Percentiles rank a stretch among this genome's conserved stretches.
These are phyloP conservation scores for Macroteleia sp. DNA, from an alignment of 2,888 invertebrate species.

Conservation along the genomic window DNA sequence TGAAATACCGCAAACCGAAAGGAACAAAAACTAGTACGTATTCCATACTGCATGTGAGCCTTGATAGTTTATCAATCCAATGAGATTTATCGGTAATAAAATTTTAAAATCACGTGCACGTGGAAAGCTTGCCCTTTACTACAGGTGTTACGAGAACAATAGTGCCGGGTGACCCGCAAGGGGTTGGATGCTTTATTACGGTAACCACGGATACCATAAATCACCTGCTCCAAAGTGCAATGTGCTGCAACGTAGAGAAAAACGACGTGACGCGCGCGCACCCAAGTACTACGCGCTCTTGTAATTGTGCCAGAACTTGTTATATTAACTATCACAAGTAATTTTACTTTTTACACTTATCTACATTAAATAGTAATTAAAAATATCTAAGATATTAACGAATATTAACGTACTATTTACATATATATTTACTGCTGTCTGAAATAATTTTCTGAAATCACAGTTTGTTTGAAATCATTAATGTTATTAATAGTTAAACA, in stretches of 20 bases:
- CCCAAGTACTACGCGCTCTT: conserved; percentile 21
- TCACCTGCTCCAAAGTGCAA: conserved; percentile 68
- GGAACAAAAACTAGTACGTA: conserved; percentile 5
- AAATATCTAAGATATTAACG: no score
- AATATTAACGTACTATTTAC: no score
- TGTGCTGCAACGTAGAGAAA: conserved; percentile 63
- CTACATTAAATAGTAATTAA: no score
- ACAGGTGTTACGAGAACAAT: conserved; percentile 68
- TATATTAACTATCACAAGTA: conserved; percentile 17
- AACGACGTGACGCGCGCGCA: conserved; percentile 61
- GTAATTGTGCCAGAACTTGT: conserved; percentile 46
- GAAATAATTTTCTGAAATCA: no score
- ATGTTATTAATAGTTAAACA: no score
- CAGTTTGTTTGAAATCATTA: no score
- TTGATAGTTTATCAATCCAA: conserved; percentile 58
- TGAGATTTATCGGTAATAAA: conserved; percentile 64
- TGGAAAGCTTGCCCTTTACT: conserved; percentile 63
- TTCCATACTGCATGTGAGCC: conserved; percentile 16
- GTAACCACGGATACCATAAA: conserved; percentile 72
- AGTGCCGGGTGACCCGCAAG: conserved; percentile 71
- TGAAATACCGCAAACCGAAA: conserved; percentile 8
- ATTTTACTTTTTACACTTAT: conserved; percentile 6
- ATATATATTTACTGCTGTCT: no score
- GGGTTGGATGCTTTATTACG: conserved; percentile 73
- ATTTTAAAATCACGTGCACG: conserved; percentile 63